phyloP scores from a whole-genome alignment of 2,888 invertebrate species.

The Rotaria sp. region DNA sequence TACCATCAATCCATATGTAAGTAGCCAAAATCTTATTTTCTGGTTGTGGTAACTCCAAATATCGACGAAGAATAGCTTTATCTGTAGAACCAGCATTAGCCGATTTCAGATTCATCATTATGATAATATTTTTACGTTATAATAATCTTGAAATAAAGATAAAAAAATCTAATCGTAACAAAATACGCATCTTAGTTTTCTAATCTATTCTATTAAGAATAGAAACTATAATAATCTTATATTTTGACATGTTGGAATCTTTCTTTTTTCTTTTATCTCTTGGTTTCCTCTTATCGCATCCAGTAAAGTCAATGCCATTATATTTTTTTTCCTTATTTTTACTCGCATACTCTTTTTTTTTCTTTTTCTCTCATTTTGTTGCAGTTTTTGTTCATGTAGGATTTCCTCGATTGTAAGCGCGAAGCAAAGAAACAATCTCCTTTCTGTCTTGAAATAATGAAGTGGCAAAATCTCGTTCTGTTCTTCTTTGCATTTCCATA shows the following conservation, averaged over 20 bases:
- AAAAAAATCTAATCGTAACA: neutral
- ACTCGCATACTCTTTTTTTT: neutral
- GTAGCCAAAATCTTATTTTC: constrained; percentile 42
- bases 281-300: neutral
- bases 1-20: constrained; percentile 54
- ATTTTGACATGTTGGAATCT: no score
- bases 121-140: neutral
- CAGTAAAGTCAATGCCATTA: neutral
- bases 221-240: neutral
- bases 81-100: neutral
- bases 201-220: neutral
- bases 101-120: neutral
- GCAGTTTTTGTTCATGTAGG: no score
- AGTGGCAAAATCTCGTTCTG: no score
- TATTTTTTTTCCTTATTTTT: no score
- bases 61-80: constrained; percentile 31
- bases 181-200: no score
- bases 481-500: no score
- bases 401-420: no score
- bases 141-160: neutral
- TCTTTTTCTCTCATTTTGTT: neutral
- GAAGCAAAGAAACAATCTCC: no score
- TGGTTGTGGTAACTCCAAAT: constrained; percentile 37
- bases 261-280: neutral
- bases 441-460: no score